A percentile compares a stretch with the other conserved stretches of the same genome.
Evolutionary conservation across 2,113 vertebrate species (phyloP).

Genomic region (Heloderma charlesbogerti): DNA sequence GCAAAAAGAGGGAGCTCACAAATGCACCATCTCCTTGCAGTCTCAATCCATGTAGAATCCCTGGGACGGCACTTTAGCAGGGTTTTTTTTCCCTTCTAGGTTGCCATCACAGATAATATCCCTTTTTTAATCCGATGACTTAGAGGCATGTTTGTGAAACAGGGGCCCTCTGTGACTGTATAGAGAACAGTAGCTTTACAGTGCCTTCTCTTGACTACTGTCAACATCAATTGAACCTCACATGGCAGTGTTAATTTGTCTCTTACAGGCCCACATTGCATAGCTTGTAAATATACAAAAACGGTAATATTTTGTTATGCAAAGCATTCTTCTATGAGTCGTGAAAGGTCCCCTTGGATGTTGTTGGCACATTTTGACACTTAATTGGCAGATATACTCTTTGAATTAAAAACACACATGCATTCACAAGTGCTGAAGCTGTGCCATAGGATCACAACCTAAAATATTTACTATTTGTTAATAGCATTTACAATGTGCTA

Average conservation of each 20-base stretch:
- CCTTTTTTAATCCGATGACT: slow-evolving; percentile 41
- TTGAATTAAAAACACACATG: slow-evolving; percentile 42
- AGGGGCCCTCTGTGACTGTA: slow-evolving; percentile 50
- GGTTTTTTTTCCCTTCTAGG: background rate
- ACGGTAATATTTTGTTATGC: slow-evolving; percentile 39
- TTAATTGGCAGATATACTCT: slow-evolving; percentile 44
- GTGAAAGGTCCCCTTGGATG: slow-evolving; percentile 35
- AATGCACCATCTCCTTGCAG: background rate
- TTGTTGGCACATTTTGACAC: slow-evolving; percentile 59
- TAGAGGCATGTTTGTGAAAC: slow-evolving; percentile 41
- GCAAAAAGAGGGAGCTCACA: background rate
- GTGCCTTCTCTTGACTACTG: slow-evolving; percentile 53
- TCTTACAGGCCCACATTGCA: slow-evolving; percentile 30
- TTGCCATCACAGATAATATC: slow-evolving; percentile 30
- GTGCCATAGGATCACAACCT: slow-evolving; percentile 2
- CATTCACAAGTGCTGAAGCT: background rate
- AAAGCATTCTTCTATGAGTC: slow-evolving; percentile 38
- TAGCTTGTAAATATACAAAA: slow-evolving; percentile 5
- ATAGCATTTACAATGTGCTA: slow-evolving; percentile 58
- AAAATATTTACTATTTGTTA: slow-evolving; percentile 54
- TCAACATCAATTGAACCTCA: slow-evolving; percentile 57
- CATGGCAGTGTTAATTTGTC: slow-evolving; percentile 57
- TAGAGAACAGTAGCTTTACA: slow-evolving; percentile 47
- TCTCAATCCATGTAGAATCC: background rate
- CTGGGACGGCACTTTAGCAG: background rate